Evolutionary conservation across 2,113 vertebrate species (phyloP), one percentile per base, ranked within the genome.

Genomic region (Pelodiscus sinensis): DNA sequence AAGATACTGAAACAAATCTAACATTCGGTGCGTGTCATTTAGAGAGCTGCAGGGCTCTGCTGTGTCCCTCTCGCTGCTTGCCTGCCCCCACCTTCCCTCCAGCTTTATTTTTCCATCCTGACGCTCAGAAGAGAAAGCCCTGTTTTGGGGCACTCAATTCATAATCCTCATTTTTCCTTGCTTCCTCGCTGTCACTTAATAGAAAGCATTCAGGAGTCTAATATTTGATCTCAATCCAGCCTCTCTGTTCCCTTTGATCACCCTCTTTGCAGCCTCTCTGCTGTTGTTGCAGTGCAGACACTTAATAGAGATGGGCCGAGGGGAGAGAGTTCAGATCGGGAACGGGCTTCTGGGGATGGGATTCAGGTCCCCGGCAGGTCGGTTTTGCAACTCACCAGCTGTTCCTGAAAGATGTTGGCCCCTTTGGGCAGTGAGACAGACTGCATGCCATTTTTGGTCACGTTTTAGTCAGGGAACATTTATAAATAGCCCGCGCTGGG

Each of bases 1-100:
- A 96, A 97, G 96, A 96, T 80, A 96, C 90, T 89, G 90, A 92
- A 97, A 75, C 92, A 84, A 19, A 83, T 94, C 94, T 54, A 88
- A 56, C 94, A 80, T 87, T 96, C 19, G 68, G 83, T 56, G 94
- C 24, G 68, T 95, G 96, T 95, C 97, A 94, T 95, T 97, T 92
- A 93, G 93, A n/a, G 75, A 91, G 81, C 85, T 90, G 73, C 80
- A 4, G 93, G 83, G 84, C 94, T 96, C 84, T 88, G 92, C 97
- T 96, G 91, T 79, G 96, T 90, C 89, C 95, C 94, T 94, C 82
- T 95, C 11, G 11, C 95, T 92, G 79, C 60, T 88, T 86, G 84
- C 85, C 88, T 92, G 79, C 68, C 18, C 84, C 93, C 78, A 38
- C 83, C 44, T 81, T 75, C 80, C 79, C 82, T 95, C 87, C 55